Conservation (phyloP, 2,797 vertebrate species). For the Dallia pectoralis region DNA sequence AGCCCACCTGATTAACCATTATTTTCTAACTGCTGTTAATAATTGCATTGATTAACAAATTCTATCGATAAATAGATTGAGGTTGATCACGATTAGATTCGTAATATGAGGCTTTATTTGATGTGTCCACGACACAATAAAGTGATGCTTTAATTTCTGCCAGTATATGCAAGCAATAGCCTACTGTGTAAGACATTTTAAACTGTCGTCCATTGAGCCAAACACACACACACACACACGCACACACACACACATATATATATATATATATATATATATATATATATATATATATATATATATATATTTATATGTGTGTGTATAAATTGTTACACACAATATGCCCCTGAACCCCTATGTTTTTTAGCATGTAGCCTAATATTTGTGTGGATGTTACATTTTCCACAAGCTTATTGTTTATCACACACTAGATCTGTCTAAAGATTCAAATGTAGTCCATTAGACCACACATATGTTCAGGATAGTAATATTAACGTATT, state of each 20-base stretch:
- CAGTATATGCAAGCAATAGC: not conserved
- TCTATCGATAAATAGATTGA: not conserved
- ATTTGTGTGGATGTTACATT: not conserved
- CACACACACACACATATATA: not conserved
- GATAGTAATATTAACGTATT: not conserved
- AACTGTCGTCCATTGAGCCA: not conserved
- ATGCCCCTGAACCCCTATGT: not conserved
- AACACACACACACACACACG: not conserved
- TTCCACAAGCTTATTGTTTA: not conserved
- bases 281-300: not conserved
- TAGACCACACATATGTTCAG: not conserved
- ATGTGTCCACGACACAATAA: not conserved
- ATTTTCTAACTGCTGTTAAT: conserved; percentile 2
- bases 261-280: not conserved
- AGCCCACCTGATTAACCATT: not conserved
- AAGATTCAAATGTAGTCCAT: not conserved
- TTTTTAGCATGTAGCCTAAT: not conserved
- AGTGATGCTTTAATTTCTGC: conserved; percentile 5
- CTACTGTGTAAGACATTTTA: not conserved
- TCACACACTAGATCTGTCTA: not conserved
- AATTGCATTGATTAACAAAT: conserved; percentile 8
- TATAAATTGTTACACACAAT: not conserved
- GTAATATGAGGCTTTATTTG: conserved; percentile 15
- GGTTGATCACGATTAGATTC: not conserved
- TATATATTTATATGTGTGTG: not conserved